Conservation (phyloP, 2,888 invertebrate genomes). For the Rhyacophila evoluta region DNA sequence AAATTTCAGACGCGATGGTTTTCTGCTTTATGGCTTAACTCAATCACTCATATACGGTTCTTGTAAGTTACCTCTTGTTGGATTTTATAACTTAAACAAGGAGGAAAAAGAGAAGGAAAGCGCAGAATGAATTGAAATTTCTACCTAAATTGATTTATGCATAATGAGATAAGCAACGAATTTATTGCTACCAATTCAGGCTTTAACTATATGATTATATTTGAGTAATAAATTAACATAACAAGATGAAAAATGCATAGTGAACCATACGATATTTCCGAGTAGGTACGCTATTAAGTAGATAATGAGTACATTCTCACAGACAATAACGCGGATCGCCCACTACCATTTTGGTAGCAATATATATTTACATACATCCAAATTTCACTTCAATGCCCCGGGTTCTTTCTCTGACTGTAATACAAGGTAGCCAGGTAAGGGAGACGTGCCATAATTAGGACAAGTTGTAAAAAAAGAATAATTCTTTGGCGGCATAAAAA, state of each 20-base stretch:
- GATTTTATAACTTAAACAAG: no score
- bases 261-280: background rate
- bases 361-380: constrained; percentile 16
- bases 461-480: no score
- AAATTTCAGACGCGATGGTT: no score
- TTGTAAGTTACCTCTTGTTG: no score
- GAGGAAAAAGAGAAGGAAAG: no score
- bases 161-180: background rate
- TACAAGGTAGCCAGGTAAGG: background rate
- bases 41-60: no score
- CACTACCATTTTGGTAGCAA: constrained; percentile 4
- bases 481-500: no score
- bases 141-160: no score
- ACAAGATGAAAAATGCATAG: constrained; percentile 11
- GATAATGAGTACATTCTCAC: background rate
- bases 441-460: no score
- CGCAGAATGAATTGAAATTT: no score
- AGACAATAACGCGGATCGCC: background rate
- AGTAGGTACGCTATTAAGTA: background rate
- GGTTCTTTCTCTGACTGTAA: constrained; percentile 1
- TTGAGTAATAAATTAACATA: background rate
- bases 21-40: no score
- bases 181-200: background rate
- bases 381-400: constrained; percentile 12
- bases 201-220: background rate